Evolutionary conservation across 37 sponge, comb jelly and placozoan genomes (phyloP), one percentile per base, ranked within the genome.

Genomic region (Halichondria panicea): DNA sequence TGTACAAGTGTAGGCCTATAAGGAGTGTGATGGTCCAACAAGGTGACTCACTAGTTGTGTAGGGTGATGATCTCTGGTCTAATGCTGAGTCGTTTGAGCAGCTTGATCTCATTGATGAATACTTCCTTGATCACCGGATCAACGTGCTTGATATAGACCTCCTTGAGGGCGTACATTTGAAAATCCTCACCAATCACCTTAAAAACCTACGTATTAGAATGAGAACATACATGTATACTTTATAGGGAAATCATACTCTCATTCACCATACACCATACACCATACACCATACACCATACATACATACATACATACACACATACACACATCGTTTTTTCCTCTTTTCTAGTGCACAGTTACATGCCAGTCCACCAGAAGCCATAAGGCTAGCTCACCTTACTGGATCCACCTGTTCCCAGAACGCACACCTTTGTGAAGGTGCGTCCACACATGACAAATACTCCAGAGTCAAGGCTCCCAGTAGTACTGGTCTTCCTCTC

Each of bases 131-230:
- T 71, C 3, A 19, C 54, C 21, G 24, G 25, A 41, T 77, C 81
- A 3, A 76, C 64, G 43, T 53, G 56, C 34, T 63, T 75, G 40
- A 71, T 31, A 37, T 82, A 72, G 22, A 91, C 84, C 39, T 72
- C 81, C 55, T 92, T 92, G 31, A 92, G 73, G 1, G 93, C 93
- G 69, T 79, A 87, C 34, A 69, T 44, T 37, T 82, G 70, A 5
- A 37, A 7, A 53, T 85, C 82, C 18, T 81, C 82, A 25, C 69
- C 52, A 3, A 79, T 4, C 58, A 85, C 91, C 64, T 85, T 85
- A 68, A 72, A 79, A 54, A 89, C 84, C 89, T 89, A 68, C 22
- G n/a, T 5, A 65, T 40, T n/a, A n/a, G 3, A 50, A n/a, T 4
- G 48, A n/a, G 3, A 25, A 63, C 31, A 32, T 4, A 3, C 21